Conservation (phyloP, 2,113 vertebrate species). For the Andinoacara biseriatus region DNA sequence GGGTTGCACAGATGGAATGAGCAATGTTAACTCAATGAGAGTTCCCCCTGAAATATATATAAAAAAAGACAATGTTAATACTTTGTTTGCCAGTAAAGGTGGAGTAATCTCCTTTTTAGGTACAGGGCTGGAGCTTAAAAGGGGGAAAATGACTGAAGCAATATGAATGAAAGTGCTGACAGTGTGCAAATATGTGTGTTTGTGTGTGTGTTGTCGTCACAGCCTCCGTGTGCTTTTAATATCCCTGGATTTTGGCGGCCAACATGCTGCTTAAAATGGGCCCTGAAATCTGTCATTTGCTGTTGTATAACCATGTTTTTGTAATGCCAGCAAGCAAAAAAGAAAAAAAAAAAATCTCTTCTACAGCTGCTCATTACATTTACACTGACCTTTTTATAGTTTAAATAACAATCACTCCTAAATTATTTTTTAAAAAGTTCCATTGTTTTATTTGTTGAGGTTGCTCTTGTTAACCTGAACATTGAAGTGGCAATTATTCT, state of each 20-base stretch:
- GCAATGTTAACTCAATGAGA: slow-evolving; percentile 10
- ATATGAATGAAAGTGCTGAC: not conserved
- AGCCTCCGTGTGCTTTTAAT: slow-evolving; percentile 11
- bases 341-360: not conserved
- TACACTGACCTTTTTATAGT: not conserved
- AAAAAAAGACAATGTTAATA: not conserved
- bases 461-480: fast-evolving
- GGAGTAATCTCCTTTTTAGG: not conserved
- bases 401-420: not conserved
- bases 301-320: slow-evolving; percentile 31
- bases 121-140: not conserved
- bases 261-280: slow-evolving; percentile 20
- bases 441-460: not conserved
- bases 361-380: not conserved
- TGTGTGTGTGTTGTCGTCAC: not conserved
- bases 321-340: not conserved
- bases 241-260: slow-evolving; percentile 22
- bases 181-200: not conserved
- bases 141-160: not conserved
- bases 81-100: not conserved
- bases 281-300: slow-evolving; percentile 21
- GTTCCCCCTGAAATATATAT: not conserved
- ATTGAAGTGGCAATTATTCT: not conserved
- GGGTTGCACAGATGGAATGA: slow-evolving; percentile 23
- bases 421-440: not conserved